Percentiles rank a stretch among this genome's conserved stretches.
Evolutionary conservation across 1,140 invertebrate genomes (phyloP).

Genomic region (Coelopa frigida): DNA sequence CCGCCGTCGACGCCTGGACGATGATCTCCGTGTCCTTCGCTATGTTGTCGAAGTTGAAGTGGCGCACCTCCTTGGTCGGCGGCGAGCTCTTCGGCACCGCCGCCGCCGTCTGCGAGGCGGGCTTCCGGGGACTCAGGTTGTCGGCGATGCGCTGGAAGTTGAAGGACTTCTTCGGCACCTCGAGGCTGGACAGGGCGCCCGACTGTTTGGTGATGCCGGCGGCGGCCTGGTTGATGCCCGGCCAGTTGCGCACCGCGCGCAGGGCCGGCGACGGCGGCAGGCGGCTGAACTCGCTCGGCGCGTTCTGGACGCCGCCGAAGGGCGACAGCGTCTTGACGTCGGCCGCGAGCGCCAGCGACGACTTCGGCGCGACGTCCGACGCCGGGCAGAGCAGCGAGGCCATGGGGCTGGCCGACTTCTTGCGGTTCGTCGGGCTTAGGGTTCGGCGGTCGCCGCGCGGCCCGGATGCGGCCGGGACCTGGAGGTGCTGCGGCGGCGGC

Average conservation of each 20-base stretch:
- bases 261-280: conserved; percentile 32
- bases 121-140: conserved; percentile 35
- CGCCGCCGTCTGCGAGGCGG: not conserved
- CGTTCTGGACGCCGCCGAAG: conserved; percentile 37
- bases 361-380: not conserved
- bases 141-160: conserved; percentile 41
- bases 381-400: not conserved
- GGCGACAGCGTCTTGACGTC: conserved; percentile 26
- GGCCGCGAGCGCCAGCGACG: conserved; percentile 1
- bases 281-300: conserved; percentile 37
- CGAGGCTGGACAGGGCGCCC: not conserved
- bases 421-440: conserved; percentile 27
- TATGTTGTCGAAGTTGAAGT: conserved; percentile 53
- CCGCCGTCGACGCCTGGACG: not conserved
- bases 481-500: conserved; percentile 25
- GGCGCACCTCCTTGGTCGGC: conserved; percentile 42
- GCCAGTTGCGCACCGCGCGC: conserved; percentile 31
- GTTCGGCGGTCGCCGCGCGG: conserved; percentile 13
- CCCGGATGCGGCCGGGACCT: conserved; percentile 19
- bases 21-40: conserved; percentile 4
- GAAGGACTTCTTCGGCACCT: conserved; percentile 22
- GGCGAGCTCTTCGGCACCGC: not conserved
- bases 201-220: not conserved
- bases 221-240: not conserved
- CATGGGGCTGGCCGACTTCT: conserved; percentile 21